Evolutionary conservation across 2,888 invertebrate species (phyloP), one percentile per base, ranked within the genome.

Genomic region (Pasiphila rectangulata): DNA sequence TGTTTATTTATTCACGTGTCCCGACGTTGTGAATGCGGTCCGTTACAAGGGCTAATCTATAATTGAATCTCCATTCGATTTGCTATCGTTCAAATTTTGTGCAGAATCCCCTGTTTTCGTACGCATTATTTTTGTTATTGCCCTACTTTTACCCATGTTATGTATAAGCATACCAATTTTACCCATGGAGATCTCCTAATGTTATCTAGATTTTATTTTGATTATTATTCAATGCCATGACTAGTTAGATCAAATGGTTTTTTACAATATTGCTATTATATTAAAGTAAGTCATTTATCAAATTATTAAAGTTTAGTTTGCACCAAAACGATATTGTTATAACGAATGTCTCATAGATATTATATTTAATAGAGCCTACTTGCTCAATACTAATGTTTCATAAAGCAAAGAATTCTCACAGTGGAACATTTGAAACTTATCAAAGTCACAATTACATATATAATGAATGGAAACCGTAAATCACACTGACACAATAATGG

Each of bases 1-100:
- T 88, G 82, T 87, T 86, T 88, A 88, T 85, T 83, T 87, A 87
- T 86, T 86, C 87, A 82, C 83, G 85, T 87, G 83, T 83, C 71
- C 78, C 79, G 65, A 69, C 75, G 76, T 75, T 79, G 82, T 79
- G 80, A 73, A 79, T 84, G 83, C 71, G 85, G 85, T 83, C 57
- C 77, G 69, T 67, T 75, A 78, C 74, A 80, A 80, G 72, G 72
- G 79, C 85, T 87, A 86, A 88, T 88, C 87, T 87, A 83, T 87
- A 88, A 88, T 87, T 83, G 83, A 88, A 88, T 88, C 87, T 81
- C 76, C 75, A 77, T 84, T 82, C 75, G 77, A 79, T 83, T 76
- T 75, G 75, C 72, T 81, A 82, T 82, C 75, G 74, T 74, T 75
- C 65, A 67, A 76, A 79, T 81, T 80, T 79, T 75, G 65, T 65